Evolutionary conservation across 2,888 invertebrate species (phyloP).

Genomic region (Toxonevra muliebris): DNA sequence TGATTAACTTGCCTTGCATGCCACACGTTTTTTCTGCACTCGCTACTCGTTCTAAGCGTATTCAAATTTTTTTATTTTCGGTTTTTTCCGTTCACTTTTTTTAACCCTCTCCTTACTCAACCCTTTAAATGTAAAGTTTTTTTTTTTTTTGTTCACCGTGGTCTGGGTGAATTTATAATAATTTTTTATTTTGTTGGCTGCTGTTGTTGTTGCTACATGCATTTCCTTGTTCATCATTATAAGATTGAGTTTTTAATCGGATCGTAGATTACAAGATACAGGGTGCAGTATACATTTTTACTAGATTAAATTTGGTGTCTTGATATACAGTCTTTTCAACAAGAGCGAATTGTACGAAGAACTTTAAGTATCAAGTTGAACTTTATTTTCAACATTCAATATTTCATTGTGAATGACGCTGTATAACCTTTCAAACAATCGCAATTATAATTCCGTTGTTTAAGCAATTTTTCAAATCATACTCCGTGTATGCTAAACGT

Average conservation of each 20-base stretch:
- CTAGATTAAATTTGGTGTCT: too few species aligned
- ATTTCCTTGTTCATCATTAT: slow-evolving; percentile 40
- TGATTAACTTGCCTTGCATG: slow-evolving; percentile 59
- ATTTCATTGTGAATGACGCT: too few species aligned
- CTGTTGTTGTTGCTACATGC: slow-evolving; percentile 5
- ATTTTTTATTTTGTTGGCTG: slow-evolving; percentile 38
- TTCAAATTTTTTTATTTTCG: slow-evolving; percentile 37
- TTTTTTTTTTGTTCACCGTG: slow-evolving; percentile 22
- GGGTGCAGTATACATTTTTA: too few species aligned
- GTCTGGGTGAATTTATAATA: slow-evolving; percentile 49
- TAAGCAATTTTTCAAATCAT: too few species aligned
- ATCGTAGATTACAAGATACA: slow-evolving; percentile 30
- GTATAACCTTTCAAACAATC: too few species aligned
- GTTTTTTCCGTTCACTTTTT: slow-evolving; percentile 15
- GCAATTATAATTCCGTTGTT: too few species aligned
- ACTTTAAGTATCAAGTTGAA: too few species aligned
- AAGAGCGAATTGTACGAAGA: too few species aligned
- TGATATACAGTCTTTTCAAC: too few species aligned
- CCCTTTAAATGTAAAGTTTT: slow-evolving; percentile 45
- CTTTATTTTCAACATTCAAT: too few species aligned
- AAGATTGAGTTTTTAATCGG: slow-evolving; percentile 50
- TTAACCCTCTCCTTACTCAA: slow-evolving; percentile 49
- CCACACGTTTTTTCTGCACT: slow-evolving; percentile 37
- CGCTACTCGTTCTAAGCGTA: slow-evolving; percentile 13
- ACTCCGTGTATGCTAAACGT: too few species aligned